Evolutionary conservation across 2,888 invertebrate species (phyloP).

Genomic region (Brachyptera putata): DNA sequence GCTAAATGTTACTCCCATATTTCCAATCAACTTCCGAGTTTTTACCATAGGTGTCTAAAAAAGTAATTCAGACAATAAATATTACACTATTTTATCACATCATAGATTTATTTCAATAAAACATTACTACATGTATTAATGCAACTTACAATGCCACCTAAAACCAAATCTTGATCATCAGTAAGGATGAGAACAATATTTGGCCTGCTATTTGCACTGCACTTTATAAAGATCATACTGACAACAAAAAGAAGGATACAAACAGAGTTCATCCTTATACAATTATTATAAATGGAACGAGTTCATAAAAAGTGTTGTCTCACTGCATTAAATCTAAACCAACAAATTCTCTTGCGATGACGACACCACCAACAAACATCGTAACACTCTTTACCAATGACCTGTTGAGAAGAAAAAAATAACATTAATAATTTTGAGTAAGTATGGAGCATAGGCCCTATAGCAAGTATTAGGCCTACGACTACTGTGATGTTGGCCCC

Average conservation of each 20-base stretch:
- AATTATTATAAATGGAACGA: no score
- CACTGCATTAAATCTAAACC: conserved; percentile 64
- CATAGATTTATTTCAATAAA: background rate
- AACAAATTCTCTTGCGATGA: conserved; percentile 71
- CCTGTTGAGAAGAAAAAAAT: conserved; percentile 51
- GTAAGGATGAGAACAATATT: conserved; percentile 77
- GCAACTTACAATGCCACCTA: conserved; percentile 70
- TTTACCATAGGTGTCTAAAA: conserved; percentile 64
- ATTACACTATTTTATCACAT: background rate
- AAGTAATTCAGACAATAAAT: conserved; percentile 10
- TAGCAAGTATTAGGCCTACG: no score
- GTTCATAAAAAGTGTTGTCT: no score
- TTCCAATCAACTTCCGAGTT: conserved; percentile 57
- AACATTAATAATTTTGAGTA: no score
- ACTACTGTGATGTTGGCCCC: no score
- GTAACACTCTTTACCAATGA: conserved; percentile 74
- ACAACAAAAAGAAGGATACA: background rate
- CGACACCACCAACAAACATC: conserved; percentile 71
- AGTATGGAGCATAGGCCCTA: no score
- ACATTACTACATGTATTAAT: background rate
- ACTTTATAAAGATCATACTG: background rate
- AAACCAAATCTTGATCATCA: conserved; percentile 79
- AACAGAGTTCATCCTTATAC: background rate
- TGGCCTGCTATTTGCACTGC: no score
- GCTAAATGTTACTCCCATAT: conserved; percentile 62